Evolutionary conservation across 2,888 invertebrate species (phyloP).

Genomic region (Bimastos eiseni): DNA sequence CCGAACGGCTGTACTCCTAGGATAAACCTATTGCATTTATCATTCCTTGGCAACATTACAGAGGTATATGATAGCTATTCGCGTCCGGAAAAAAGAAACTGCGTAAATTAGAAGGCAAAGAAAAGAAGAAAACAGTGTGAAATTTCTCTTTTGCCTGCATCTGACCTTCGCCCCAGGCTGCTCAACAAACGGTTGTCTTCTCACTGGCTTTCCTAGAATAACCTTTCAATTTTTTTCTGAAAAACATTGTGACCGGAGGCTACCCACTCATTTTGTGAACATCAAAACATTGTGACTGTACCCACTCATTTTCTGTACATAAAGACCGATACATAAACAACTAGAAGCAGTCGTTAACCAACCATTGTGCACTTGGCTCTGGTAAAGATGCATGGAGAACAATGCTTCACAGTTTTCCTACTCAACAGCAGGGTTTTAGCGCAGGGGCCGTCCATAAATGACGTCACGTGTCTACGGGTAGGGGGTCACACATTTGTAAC

Average conservation of each 20-base stretch:
- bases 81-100: not conserved
- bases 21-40: not conserved
- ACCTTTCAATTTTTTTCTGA: not conserved
- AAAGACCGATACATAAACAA: not conserved
- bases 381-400: not conserved
- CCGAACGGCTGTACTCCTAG: not conserved
- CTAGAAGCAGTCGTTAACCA: not conserved
- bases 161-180: not conserved
- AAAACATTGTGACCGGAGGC: not conserved
- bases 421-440: not conserved
- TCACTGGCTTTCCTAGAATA: not conserved
- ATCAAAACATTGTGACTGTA: too few species aligned
- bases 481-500: too few species aligned
- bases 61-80: not conserved
- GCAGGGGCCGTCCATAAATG: too few species aligned
- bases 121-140: not conserved
- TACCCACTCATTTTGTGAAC: too few species aligned
- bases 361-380: not conserved
- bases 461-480: too few species aligned
- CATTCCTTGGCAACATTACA: constrained; percentile 4
- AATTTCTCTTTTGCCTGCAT: constrained; percentile 13
- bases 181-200: not conserved
- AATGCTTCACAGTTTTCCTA: not conserved
- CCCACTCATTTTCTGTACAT: not conserved
- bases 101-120: not conserved